Conservation (phyloP, 2,888 invertebrate genomes). For the Hedya salicella region DNA sequence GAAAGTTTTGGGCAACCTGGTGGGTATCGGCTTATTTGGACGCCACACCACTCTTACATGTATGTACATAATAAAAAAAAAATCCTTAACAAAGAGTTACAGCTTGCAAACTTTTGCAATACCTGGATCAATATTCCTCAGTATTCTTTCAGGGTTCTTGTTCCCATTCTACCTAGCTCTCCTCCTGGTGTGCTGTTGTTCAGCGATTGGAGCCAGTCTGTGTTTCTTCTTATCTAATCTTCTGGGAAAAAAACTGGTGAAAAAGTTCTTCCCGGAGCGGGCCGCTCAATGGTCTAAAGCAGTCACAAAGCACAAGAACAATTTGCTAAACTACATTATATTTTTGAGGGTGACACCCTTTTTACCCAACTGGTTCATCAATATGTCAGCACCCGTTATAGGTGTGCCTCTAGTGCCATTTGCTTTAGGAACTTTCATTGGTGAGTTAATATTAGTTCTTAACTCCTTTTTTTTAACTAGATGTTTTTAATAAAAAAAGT, state of each 20-base stretch:
- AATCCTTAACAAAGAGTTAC: slow-evolving; percentile 65
- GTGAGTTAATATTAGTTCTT: slow-evolving; percentile 76
- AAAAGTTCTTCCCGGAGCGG: slow-evolving; percentile 94
- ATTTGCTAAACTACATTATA: slow-evolving; percentile 97
- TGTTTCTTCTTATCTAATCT: slow-evolving; percentile 97
- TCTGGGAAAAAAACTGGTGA: slow-evolving; percentile 93
- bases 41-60: too few relatives aligned
- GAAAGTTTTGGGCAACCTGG: too few relatives aligned
- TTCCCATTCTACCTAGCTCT: slow-evolving; percentile 97
- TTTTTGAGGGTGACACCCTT: slow-evolving; percentile 99
- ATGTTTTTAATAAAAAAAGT: too few relatives aligned
- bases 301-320: slow-evolving; percentile 93
- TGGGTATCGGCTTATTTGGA: too few relatives aligned
- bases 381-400: slow-evolving; percentile 97
- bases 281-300: slow-evolving; percentile 94
- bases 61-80: not conserved
- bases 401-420: slow-evolving; percentile 97
- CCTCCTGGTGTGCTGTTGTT: slow-evolving; percentile 95
- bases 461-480: not conserved
- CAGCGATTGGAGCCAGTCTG: slow-evolving; percentile 97
- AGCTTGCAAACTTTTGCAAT: slow-evolving; percentile 99
- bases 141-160: slow-evolving; percentile 98
- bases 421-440: slow-evolving; percentile 97
- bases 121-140: slow-evolving; percentile 98
- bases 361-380: slow-evolving; percentile 99